A percentile compares a stretch with the other conserved stretches of the same genome.
Evolutionary conservation across 2,113 vertebrate species (phyloP).

Genomic region (Phalacrocorax pelagicus): DNA sequence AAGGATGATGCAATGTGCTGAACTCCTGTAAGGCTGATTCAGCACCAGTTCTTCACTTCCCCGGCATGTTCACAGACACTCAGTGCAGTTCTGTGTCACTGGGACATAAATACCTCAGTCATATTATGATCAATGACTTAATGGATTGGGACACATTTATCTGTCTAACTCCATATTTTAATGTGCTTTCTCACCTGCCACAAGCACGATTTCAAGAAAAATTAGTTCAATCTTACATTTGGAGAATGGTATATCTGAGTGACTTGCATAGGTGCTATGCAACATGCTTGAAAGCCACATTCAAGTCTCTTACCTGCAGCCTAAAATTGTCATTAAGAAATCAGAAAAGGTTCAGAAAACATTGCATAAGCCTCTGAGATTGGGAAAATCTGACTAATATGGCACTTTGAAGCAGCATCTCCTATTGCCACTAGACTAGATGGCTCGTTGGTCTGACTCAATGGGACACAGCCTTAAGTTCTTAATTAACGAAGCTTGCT

Average conservation of each 20-base stretch:
- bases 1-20: neutral
- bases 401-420: neutral
- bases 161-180: neutral
- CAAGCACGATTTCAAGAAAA: neutral
- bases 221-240: neutral
- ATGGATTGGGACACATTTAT: neutral
- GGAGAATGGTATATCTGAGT: neutral
- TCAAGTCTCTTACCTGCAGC: neutral
- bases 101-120: neutral
- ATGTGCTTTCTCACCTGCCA: neutral
- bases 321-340: neutral
- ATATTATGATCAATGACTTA: neutral
- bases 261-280: fast-evolving
- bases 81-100: neutral
- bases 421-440: neutral
- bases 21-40: conserved; percentile 14
- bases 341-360: neutral
- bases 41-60: neutral
- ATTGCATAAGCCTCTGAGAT: neutral
- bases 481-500: neutral
- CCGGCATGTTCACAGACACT: neutral
- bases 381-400: neutral
- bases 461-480: neutral
- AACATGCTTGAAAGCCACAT: neutral
- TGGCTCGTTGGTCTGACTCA: neutral